Evolutionary conservation across 2,797 vertebrate species (phyloP).

Genomic region (Smutsia temminckii): DNA sequence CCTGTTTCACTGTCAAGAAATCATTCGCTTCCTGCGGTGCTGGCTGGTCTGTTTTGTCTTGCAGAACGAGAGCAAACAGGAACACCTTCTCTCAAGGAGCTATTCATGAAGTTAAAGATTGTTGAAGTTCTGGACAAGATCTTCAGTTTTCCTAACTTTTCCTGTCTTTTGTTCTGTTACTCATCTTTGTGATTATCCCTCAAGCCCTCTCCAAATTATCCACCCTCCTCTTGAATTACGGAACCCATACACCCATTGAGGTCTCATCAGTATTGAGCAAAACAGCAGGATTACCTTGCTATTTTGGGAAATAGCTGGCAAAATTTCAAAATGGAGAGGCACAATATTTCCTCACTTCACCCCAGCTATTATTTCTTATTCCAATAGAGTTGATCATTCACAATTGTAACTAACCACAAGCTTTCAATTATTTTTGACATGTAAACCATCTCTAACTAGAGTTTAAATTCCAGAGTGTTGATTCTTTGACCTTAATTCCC

Average conservation of each 20-base stretch:
- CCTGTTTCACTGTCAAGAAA: neutral
- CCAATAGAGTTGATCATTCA: neutral
- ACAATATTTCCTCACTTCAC: neutral
- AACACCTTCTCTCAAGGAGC: neutral
- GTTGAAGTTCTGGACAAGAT: neutral
- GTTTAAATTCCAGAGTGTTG: neutral
- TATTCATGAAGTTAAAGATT: neutral
- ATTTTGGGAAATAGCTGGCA: neutral
- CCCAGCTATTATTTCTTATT: neutral
- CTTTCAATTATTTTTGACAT: neutral
- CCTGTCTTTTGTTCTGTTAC: neutral
- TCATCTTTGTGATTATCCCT: neutral
- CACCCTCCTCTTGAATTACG: neutral
- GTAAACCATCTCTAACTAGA: neutral
- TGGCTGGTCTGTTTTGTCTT: neutral
- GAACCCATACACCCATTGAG: neutral
- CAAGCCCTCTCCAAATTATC: neutral
- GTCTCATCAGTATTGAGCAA: neutral
- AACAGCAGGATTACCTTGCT: neutral
- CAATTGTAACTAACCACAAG: neutral
- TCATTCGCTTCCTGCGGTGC: neutral
- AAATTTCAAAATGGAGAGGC: neutral
- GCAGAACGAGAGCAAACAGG: neutral
- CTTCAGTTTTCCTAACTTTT: neutral
- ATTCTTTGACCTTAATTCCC: neutral